Conservation (phyloP, 2,888 invertebrate genomes). For the Beris chalybata region DNA sequence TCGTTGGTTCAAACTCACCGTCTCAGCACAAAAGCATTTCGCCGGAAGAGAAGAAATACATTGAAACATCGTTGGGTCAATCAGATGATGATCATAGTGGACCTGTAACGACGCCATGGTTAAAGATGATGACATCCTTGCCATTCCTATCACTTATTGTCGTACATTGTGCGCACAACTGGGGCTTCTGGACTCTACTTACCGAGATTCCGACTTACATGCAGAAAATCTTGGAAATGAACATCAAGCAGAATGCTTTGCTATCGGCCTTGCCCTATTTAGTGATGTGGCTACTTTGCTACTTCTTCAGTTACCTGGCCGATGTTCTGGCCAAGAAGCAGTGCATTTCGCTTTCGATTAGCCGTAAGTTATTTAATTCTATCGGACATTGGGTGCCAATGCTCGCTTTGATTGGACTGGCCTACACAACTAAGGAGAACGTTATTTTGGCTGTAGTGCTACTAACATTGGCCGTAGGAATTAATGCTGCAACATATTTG, state of each 20-base stretch:
- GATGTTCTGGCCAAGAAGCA: slow-evolving; percentile 56
- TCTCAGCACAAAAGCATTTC: slow-evolving; percentile 63
- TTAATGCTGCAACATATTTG: slow-evolving; percentile 74
- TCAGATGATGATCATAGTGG: slow-evolving; percentile 43
- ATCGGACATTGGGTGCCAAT: slow-evolving; percentile 71
- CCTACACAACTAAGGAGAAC: slow-evolving; percentile 55
- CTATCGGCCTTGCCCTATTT: slow-evolving; percentile 74
- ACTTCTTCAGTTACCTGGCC: slow-evolving; percentile 68
- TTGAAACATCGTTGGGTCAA: slow-evolving; percentile 65
- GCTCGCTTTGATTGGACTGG: slow-evolving; percentile 65
- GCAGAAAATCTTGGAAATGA: slow-evolving; percentile 69
- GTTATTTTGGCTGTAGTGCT: slow-evolving; percentile 63
- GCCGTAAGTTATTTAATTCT: slow-evolving; percentile 61
- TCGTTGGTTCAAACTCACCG: slow-evolving; percentile 69
- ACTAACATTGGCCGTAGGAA: slow-evolving; percentile 71
- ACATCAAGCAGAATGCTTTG: slow-evolving; percentile 71
- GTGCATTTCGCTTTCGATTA: slow-evolving; percentile 48
- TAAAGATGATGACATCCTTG: slow-evolving; percentile 69
- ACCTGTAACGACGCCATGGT: slow-evolving; percentile 68
- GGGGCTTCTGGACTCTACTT: slow-evolving; percentile 82
- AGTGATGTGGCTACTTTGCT: slow-evolving; percentile 70
- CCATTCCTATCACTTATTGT: slow-evolving; percentile 76
- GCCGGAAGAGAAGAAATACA: slow-evolving; percentile 66
- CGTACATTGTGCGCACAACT: slow-evolving; percentile 71
- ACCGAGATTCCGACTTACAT: slow-evolving; percentile 82